Base-by-base conservation (phyloP, 2,888 invertebrate genomes). In the Operophtera brumata region DNA sequence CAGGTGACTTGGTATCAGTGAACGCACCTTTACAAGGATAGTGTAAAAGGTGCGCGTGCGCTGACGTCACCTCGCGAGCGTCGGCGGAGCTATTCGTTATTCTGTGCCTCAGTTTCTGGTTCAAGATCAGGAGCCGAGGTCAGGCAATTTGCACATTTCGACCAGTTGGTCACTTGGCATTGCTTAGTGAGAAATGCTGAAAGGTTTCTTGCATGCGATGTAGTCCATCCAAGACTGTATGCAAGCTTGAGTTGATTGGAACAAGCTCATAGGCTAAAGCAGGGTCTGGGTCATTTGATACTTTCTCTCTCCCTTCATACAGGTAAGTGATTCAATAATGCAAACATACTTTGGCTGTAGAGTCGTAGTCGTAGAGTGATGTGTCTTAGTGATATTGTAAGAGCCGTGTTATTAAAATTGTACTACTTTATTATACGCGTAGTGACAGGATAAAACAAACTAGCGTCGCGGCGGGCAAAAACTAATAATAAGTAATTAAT, bases 81-180 rank as follows among this genome's bases (percentile, higher is more conserved):
- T 61, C 54, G 60, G 64, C 65, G 63, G 66, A 69, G 67, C 57
- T 57, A 28, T 26, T 48, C 26, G 36, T 14, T 57, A 48, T 26
- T 52, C 57, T 57, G 57, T 26, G 77, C 68, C 65, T 80, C 20
- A 20, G 80, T 84, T 84, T 81, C 75, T 79, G 76, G 82, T 83
- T 86, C 86, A 87, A 86, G 86, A 86, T 75, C 86, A 81, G 65
- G 69, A 56, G 58, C 64, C 74, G 78, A 77, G 77, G 79, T 71
- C 73, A 71, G 65, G 43, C 37, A 32, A 49, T 54, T 51, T 41
- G 48, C 47, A 55, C 50, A 50, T 42, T 55, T 47, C n/a, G 7
- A 45, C 30, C 44, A 52, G 52, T 52, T 41, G 20, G 20, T 2
- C 40, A 39, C 25, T 13, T 26, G 10, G n/a, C 10, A 26, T 40